phyloP scores from a whole-genome alignment of 2,797 vertebrate genomes.

The Silurus aristotelis region DNA sequence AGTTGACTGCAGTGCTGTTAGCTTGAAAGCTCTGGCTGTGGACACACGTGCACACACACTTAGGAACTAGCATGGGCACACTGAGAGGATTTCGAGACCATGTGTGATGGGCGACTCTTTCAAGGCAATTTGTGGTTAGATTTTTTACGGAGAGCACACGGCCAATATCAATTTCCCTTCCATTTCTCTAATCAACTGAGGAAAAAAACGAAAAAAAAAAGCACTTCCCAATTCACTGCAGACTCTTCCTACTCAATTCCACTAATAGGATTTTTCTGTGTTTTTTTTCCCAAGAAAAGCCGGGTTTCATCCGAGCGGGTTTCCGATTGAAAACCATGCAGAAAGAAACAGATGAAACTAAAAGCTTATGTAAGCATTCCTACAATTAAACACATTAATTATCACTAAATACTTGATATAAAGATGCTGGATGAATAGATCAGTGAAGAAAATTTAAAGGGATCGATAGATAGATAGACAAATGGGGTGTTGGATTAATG shows the following conservation, averaged over 20 bases:
- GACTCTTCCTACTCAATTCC: slow-evolving; percentile 26
- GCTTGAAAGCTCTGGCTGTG: slow-evolving; percentile 31
- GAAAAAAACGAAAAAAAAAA: slow-evolving; percentile 1
- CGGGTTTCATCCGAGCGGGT: neutral
- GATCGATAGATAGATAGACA: neutral
- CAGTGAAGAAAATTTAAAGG: neutral
- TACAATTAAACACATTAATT: neutral
- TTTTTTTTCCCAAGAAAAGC: neutral
- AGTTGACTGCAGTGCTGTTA: slow-evolving; percentile 31
- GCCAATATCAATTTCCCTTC: slow-evolving; percentile 46
- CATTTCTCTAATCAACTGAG: slow-evolving; percentile 42
- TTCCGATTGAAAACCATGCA: neutral
- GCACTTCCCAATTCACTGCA: slow-evolving; percentile 14
- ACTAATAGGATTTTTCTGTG: slow-evolving; percentile 14
- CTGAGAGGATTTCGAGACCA: slow-evolving; percentile 2
- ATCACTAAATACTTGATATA: neutral
- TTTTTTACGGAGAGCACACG: neutral
- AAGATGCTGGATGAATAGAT: neutral
- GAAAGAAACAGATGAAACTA: neutral
- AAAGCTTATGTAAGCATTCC: neutral
- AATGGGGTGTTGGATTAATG: neutral
- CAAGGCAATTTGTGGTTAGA: slow-evolving; percentile 16
- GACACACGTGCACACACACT: slow-evolving; percentile 1
- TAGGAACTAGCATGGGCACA: neutral
- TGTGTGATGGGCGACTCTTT: slow-evolving; percentile 25